Evolutionary conservation across 2,797 vertebrate species (phyloP), one percentile per base, ranked within the genome.

Genomic region (Pseudochaenichthys georgianus): DNA sequence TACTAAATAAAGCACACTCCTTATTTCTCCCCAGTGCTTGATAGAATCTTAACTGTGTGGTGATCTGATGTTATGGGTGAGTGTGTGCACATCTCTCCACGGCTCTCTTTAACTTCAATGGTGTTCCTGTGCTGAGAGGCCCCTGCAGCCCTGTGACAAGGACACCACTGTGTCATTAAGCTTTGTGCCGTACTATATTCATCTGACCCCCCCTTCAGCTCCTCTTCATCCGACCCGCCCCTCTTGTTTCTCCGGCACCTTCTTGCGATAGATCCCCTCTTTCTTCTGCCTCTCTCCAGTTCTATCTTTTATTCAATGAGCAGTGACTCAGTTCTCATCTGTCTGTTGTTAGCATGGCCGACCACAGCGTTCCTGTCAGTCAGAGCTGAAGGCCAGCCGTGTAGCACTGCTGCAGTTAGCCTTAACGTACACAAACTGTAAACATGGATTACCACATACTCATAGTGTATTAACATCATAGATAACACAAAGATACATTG

Each of bases 311-410:
- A 91, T 92, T 91, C 87, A 91, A 79, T 91, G 89, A 90, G 78
- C 87, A 77, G 80, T 92, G 86, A 91, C 84, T 91, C 80, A 86
- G 75, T 93, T 92, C 89, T 90, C 90, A 89, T 93, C 85, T 91
- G 90, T 92, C 83, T 79, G 84, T 78, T 86, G 73, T 87, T 80
- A 78, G 68, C 73, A 71, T 59, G 86, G 73, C 90, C 88, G 88
- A 88, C 91, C 76, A 90, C 92, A 57, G 87, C 84, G 87, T 90
- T 87, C 85, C 80, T 84, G 64, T 67, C 17, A 82, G 66, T 76
- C 76, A 68, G 61, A 57, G 54, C 12, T 21, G 47, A 66, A 52
- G 62, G 47, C 23, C 31, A 62, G 42, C 38, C 12, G 52, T 2
- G 12, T 21, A 51, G 60, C 23, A 31, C 43, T 52, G 13, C 64